These are phyloP conservation scores for Colletes latitarsis DNA, from an alignment of 1,140 invertebrate species.

Conservation along the genomic window DNA sequence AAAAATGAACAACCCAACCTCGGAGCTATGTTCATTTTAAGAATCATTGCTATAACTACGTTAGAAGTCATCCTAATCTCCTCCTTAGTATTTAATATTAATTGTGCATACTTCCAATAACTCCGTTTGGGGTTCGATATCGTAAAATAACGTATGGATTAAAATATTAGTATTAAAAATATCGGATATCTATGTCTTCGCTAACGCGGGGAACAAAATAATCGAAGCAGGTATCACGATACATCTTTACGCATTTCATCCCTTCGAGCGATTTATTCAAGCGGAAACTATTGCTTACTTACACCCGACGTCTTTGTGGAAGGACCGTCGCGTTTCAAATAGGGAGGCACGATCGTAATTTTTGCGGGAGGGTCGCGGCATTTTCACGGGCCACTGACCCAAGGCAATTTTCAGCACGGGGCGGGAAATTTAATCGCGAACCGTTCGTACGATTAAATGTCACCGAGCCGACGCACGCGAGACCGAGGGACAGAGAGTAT, in stretches of 20 bases:
- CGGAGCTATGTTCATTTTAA: too few species aligned
- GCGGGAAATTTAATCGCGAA: conserved; percentile 58
- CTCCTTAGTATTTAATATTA: too few species aligned
- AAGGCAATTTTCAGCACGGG: conserved; percentile 20
- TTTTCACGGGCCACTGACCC: conserved; percentile 28
- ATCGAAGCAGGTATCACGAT: too few species aligned
- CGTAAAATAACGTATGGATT: too few species aligned
- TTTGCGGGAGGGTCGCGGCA: conserved; percentile 8
- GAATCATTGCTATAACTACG: too few species aligned
- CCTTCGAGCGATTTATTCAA: neutral
- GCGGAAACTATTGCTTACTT: neutral
- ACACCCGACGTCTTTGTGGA: neutral
- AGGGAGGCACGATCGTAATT: neutral
- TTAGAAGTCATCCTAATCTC: too few species aligned
- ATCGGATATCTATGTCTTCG: too few species aligned
- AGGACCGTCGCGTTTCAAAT: neutral
- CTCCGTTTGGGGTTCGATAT: too few species aligned
- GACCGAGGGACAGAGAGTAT: conserved; percentile 32
- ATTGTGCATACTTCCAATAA: too few species aligned
- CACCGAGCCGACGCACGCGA: conserved; percentile 40
- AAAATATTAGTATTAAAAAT: too few species aligned
- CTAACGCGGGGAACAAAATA: too few species aligned
- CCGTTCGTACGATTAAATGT: conserved; percentile 57
- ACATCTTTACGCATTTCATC: neutral
- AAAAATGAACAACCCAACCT: too few species aligned